phyloP scores from a whole-genome alignment of 1,140 invertebrate genomes.

The Nylanderia fulva region DNA sequence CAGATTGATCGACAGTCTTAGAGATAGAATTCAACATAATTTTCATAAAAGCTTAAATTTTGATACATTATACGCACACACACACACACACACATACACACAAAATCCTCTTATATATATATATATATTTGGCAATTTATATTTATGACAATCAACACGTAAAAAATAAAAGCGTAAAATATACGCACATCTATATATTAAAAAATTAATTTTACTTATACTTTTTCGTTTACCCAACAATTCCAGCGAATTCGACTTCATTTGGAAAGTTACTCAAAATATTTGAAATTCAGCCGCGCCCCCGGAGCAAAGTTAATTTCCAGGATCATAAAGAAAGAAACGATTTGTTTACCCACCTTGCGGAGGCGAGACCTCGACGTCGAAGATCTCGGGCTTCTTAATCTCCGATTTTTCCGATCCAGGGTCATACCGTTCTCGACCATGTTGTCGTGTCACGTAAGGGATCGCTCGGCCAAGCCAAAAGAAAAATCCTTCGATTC shows the following conservation, averaged over 20 bases:
- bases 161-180: background rate
- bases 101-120: background rate
- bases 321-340: background rate
- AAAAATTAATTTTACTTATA: too few relatives aligned
- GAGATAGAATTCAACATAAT: background rate
- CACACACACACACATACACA: too few relatives aligned
- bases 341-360: slow-evolving; percentile 66
- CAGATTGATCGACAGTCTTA: background rate
- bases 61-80: background rate
- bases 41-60: background rate
- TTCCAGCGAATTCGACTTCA: too few relatives aligned
- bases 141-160: background rate
- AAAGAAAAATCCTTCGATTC: background rate
- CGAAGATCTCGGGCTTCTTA: slow-evolving; percentile 72
- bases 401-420: slow-evolving; percentile 66
- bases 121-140: too few relatives aligned
- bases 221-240: too few relatives aligned
- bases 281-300: background rate
- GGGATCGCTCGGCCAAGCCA: background rate
- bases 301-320: background rate
- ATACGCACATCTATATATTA: too few relatives aligned
- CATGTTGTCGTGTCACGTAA: slow-evolving; percentile 51
- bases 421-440: slow-evolving; percentile 69
- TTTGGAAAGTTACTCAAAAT: background rate
- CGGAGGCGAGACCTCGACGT: slow-evolving; percentile 66